Evolutionary conservation across 2,888 invertebrate genomes (phyloP).

Genomic region (Amiota minor): DNA sequence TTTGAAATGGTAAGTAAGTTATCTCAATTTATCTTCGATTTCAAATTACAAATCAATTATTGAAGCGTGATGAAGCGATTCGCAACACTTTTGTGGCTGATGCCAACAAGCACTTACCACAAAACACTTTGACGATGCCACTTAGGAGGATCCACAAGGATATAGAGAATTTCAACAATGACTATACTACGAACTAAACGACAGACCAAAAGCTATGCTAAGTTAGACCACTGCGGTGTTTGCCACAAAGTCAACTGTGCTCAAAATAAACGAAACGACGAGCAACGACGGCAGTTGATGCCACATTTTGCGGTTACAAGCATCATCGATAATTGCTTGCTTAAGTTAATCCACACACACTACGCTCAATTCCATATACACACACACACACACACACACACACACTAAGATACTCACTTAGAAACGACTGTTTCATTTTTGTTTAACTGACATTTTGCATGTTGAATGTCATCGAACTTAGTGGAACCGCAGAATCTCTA

Average conservation of each 20-base stretch:
- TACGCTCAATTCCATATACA: background rate
- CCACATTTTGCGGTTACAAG: conserved; percentile 21
- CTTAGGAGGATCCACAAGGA: too few relatives aligned
- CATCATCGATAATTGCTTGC: conserved; percentile 28
- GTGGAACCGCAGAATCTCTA: background rate
- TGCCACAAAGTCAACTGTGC: conserved; percentile 12
- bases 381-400: background rate
- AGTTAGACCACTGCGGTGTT: conserved; percentile 1
- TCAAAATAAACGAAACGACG: conserved; percentile 14
- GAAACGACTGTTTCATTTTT: too few relatives aligned
- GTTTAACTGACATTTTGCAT: conserved; percentile 4
- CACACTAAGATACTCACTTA: background rate
- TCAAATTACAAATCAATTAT: conserved; percentile 5
- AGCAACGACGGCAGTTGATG: background rate
- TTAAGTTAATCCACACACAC: conserved; percentile 12
- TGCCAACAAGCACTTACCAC: background rate
- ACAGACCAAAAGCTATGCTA: too few relatives aligned
- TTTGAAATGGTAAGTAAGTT: too few relatives aligned
- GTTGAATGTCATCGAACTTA: background rate
- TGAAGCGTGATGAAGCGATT: background rate
- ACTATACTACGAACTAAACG: too few relatives aligned
- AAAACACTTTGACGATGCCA: background rate
- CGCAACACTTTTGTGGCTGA: conserved; percentile 10
- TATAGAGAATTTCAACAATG: too few relatives aligned
- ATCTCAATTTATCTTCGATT: background rate